Evolutionary conservation across 2,888 invertebrate genomes (phyloP).

Genomic region (Copidosoma aretas): DNA sequence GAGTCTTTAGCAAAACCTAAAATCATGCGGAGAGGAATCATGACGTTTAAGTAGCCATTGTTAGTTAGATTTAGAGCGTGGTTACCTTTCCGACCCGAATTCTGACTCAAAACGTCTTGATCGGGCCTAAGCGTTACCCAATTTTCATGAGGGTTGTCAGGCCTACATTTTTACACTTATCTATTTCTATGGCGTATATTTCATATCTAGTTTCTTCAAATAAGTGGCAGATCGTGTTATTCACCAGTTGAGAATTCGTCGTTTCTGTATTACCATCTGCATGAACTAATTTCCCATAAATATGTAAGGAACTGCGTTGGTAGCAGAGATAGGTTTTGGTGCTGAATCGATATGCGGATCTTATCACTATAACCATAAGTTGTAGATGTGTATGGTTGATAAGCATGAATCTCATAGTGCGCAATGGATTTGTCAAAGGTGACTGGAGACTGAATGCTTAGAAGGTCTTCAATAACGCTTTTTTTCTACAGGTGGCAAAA

Average conservation of each 20-base stretch:
- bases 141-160: too few relatives aligned
- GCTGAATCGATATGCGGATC: slow-evolving; percentile 37
- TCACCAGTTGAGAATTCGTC: slow-evolving; percentile 23
- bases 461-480: too few relatives aligned
- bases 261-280: slow-evolving; percentile 13
- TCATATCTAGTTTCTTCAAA: slow-evolving; percentile 55
- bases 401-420: slow-evolving; percentile 35
- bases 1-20: too few relatives aligned
- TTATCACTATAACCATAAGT: slow-evolving; percentile 37
- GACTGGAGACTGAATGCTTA: slow-evolving; percentile 13
- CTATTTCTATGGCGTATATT: slow-evolving; percentile 51
- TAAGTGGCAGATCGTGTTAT: slow-evolving; percentile 49
- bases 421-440: slow-evolving; percentile 24
- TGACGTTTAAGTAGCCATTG: too few relatives aligned
- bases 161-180: too few relatives aligned
- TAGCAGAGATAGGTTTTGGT: slow-evolving; percentile 30
- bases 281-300: slow-evolving; percentile 29
- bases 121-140: too few relatives aligned
- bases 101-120: too few relatives aligned
- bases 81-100: too few relatives aligned
- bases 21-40: too few relatives aligned
- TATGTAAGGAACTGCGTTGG: slow-evolving; percentile 33
- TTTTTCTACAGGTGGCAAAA: too few relatives aligned
- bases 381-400: slow-evolving; percentile 32
- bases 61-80: too few relatives aligned